Evolutionary conservation across 2,888 invertebrate species (phyloP), one percentile per base, ranked within the genome.

Genomic region (Andrena fulva): DNA sequence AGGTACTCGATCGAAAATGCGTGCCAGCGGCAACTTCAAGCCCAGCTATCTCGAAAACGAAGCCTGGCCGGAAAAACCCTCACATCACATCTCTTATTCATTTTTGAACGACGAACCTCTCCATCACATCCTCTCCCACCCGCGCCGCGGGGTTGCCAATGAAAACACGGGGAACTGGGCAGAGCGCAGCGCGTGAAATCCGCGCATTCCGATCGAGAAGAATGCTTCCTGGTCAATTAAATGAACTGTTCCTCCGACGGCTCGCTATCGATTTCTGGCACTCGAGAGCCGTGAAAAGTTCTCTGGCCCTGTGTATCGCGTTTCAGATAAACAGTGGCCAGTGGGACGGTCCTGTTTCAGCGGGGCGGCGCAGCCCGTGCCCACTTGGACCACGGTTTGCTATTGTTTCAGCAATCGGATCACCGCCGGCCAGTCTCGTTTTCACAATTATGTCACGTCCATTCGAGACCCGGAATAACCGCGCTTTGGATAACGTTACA

Each of bases 401-500:
- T 77, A 77, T 60, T 70, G 77, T 82, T 83, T 83, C 69, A 70
- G 73, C 73, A 77, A 83, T 73, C 48, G 73, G 76, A 82, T 70
- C 74, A 63, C 66, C 77, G 27, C 50, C 42, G 66, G 64, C n/a
- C 56, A 60, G 69, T 79, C 81, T 84, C 84, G 82, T 84, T 86
- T 86, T 86, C 79, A 66, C 86, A 86, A 82, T 86, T 86, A 76
- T 77, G 73, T 75, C 60, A 69, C 60, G 77, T 70, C 70, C 82
- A 73, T 77, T 77, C 73, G 77, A 77, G 69, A 73, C 77, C 27
- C 24, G 56, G 72, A 69, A 8, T 72, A 67, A 27, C 33, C 7
- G 54, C 29, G 77, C 35, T 73, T 72, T 48, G 81, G 80, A 27
- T 82, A 56, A 48, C 76, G 76, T 82, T 82, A 80, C 82, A 71